Percentiles rank a stretch among this genome's conserved stretches.
Evolutionary conservation across 2,888 invertebrate species (phyloP).

Genomic region (Ormia ochracea): DNA sequence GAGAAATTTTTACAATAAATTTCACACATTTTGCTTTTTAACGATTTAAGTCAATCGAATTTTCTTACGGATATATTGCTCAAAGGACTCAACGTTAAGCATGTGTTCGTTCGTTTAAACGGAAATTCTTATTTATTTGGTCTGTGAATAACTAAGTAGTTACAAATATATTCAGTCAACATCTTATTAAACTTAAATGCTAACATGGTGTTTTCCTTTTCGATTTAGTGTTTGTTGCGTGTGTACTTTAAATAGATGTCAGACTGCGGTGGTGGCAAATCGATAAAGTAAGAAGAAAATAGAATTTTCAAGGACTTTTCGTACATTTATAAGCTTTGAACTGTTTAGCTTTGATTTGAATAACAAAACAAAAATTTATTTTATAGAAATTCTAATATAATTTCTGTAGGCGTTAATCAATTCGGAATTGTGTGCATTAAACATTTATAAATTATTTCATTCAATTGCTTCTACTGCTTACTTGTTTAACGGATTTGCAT

Average conservation of each 20-base stretch:
- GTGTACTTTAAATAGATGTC: background rate
- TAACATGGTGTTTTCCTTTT: background rate
- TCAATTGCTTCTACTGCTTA: background rate
- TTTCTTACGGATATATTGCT: background rate
- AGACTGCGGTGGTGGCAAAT: background rate
- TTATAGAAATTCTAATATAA: background rate
- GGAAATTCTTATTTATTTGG: background rate
- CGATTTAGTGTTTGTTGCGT: background rate
- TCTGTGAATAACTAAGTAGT: slow-evolving; percentile 1
- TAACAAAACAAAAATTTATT: background rate
- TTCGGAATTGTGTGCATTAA: slow-evolving; percentile 7
- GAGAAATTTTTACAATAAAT: background rate
- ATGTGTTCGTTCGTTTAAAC: slow-evolving; percentile 2
- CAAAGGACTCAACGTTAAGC: background rate
- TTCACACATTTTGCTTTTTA: background rate
- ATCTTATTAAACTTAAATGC: background rate
- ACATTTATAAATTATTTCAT: background rate
- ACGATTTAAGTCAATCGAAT: background rate
- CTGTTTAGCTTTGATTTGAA: background rate
- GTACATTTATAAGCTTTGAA: background rate
- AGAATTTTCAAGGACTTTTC: slow-evolving; percentile 13
- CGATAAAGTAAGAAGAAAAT: slow-evolving; percentile 11
- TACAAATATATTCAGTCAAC: background rate
- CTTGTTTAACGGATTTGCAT: background rate
- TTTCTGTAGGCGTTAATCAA: slow-evolving; percentile 1